These are phyloP conservation scores for Pardalotus punctatus DNA, from an alignment of 2,113 vertebrate genomes.

Conservation along the genomic window DNA sequence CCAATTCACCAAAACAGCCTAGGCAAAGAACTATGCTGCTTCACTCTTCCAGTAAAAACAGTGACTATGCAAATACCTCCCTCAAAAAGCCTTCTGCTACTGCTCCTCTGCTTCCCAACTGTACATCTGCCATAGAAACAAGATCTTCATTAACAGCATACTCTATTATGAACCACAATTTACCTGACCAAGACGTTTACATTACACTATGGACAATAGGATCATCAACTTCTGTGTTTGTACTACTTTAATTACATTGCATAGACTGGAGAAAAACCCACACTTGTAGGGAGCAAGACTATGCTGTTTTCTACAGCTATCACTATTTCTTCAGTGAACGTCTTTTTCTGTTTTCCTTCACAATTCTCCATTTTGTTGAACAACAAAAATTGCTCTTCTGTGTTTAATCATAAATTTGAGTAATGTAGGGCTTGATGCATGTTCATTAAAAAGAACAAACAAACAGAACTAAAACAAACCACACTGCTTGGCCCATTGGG, in stretches of 20 bases:
- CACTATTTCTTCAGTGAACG: not conserved
- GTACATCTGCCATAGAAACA: fast-evolving
- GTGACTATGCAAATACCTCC: not conserved
- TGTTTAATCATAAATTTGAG: not conserved
- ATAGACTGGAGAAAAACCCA: not conserved
- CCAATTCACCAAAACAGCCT: not conserved
- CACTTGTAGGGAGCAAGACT: not conserved
- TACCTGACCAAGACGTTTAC: not conserved
- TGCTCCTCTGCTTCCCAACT: not conserved
- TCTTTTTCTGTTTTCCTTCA: not conserved
- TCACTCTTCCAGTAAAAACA: not conserved
- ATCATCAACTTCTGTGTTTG: not conserved
- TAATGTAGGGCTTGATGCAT: not conserved
- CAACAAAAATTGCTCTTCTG: not conserved
- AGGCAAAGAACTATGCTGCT: not conserved
- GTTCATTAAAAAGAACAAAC: not conserved
- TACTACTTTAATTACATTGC: not conserved
- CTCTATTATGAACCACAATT: not conserved
- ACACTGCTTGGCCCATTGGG: not conserved
- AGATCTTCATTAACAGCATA: not conserved
- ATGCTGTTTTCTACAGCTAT: not conserved
- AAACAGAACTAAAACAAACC: not conserved
- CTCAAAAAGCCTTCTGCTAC: not conserved
- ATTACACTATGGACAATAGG: not conserved
- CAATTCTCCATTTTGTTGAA: not conserved